Evolutionary conservation across 2,888 invertebrate genomes (phyloP), one percentile per base, ranked within the genome.

Genomic region (Ceratothoa steindachneri): DNA sequence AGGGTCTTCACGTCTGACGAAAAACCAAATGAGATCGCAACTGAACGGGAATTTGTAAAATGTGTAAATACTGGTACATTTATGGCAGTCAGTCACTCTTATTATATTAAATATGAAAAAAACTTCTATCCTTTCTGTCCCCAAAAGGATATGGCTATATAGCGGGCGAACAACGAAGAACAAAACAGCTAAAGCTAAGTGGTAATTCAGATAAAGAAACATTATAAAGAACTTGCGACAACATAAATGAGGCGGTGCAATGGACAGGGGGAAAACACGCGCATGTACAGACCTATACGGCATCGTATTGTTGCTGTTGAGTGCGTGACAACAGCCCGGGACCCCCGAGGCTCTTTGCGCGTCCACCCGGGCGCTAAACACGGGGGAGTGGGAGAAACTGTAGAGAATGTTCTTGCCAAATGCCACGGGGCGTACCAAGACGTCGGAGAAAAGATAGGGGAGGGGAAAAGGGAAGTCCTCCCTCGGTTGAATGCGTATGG

Each of bases 1-100:
- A 80, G 71, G 29, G 69, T 28, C 53, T 68, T 73, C 29, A 76
- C 69, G 60, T 81, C 81, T 79, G 80, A 82, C 19, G 27, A 30
- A 71, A 65, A 71, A 9, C 19, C 24, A 72, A 69, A 53, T 24
- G 28, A 5, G 5, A 67, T n/a, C 41, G 31, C 4, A 30, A 30
- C 31, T n/a, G 28, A 30, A 66, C 28, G 7, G 7, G 5, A 27
- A 27, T 27, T 24, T 22, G 5, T 28, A 5, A 9, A 15, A 66
- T 66, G 19, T 5, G 5, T 22, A 4, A 27, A 30, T 30, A 19
- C 24, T 66, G 7, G 12, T 51, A 15, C 9, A 27, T n/a, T n/a
- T n/a, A n/a, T n/a, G n/a, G n/a, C n/a, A n/a, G n/a, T n/a, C n/a
- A n/a, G n/a, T n/a, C n/a, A n/a, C n/a, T n/a, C n/a, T n/a, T n/a